These are phyloP conservation scores for Pterobdella sp. DNA, from an alignment of 2,888 invertebrate genomes.

Conservation along the genomic window DNA sequence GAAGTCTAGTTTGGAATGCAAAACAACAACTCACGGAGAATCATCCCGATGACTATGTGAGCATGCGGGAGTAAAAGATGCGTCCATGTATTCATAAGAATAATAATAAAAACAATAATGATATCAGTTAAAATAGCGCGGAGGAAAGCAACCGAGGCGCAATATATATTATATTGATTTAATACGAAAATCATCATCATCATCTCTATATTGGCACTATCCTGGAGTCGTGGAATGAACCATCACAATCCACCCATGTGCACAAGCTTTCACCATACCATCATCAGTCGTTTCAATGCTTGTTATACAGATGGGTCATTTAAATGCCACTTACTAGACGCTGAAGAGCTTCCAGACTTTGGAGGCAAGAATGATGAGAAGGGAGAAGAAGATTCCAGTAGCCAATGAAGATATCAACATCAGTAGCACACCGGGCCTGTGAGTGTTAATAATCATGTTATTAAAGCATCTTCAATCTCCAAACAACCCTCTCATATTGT, in stretches of 20 bases:
- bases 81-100: background rate
- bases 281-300: background rate
- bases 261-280: background rate
- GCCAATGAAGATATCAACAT: slow-evolving; percentile 77
- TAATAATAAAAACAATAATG: background rate
- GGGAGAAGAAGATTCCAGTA: slow-evolving; percentile 79
- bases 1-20: background rate
- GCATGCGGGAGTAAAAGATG: background rate
- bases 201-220: no score
- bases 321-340: slow-evolving; percentile 52
- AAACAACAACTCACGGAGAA: slow-evolving; percentile 13
- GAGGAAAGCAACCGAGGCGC: background rate
- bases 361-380: slow-evolving; percentile 85
- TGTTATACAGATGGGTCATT: slow-evolving; percentile 1
- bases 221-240: no score
- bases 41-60: slow-evolving; percentile 25
- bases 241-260: no score
- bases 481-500: background rate
- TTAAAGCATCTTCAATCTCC: background rate
- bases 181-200: slow-evolving; percentile 15
- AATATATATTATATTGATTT: background rate
- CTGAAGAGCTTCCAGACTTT: slow-evolving; percentile 94
- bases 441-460: no score
- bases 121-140: background rate
- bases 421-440: slow-evolving; percentile 56